phyloP scores from a whole-genome alignment of 64 coral and sea anemone species.

The Hydrozoanthus tunicans region DNA sequence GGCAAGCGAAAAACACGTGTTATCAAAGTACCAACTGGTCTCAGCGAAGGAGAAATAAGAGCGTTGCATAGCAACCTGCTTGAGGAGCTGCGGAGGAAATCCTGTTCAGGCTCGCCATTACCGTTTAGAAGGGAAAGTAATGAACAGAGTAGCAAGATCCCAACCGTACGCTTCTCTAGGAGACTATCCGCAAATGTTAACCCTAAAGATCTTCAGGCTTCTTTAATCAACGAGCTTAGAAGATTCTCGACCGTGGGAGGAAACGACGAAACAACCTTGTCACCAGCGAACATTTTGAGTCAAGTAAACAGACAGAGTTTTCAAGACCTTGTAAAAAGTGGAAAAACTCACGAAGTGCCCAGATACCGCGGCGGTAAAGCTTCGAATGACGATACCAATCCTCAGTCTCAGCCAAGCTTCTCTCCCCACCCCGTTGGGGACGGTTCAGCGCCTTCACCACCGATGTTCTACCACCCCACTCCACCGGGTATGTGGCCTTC shows the following conservation, averaged over 20 bases:
- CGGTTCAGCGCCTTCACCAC: neutral
- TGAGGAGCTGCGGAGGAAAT: conserved; percentile 52
- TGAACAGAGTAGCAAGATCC: neutral
- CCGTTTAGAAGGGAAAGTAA: neutral
- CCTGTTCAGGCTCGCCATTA: neutral
- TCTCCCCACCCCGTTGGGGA: neutral
- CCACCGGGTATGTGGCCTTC: conserved; percentile 2
- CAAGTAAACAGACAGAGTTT: neutral
- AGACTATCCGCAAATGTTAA: conserved; percentile 10
- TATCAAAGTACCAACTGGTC: conserved; percentile 63
- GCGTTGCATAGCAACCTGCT: conserved; percentile 48
- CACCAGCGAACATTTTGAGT: neutral
- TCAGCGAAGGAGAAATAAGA: conserved; percentile 58
- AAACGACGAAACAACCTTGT: neutral
- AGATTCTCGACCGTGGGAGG: neutral
- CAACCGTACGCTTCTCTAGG: conserved; percentile 44
- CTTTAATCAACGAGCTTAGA: conserved; percentile 60
- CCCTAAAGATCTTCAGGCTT: conserved; percentile 49
- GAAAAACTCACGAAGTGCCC: neutral
- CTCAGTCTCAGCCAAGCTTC: neutral
- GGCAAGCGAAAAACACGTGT: conserved; percentile 27
- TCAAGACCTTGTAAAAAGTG: neutral
- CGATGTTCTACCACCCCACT: conserved; percentile 4
- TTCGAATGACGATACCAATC: neutral
- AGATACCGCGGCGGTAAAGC: neutral